Evolutionary conservation across 2,888 invertebrate genomes (phyloP).

Genomic region (Noctua comes): DNA sequence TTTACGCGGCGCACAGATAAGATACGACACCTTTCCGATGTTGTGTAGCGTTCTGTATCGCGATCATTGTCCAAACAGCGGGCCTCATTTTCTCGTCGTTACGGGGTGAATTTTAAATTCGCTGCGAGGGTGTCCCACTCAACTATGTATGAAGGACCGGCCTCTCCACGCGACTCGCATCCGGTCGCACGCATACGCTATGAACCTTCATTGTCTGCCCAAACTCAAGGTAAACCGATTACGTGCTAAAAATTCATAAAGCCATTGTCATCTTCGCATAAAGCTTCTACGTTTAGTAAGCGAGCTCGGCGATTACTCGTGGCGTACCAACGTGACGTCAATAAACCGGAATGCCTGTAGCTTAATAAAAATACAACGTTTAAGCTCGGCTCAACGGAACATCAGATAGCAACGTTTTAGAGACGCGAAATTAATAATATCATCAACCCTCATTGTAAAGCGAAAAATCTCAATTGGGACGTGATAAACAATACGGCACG

Average conservation of each 20-base stretch:
- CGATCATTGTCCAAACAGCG: constrained; percentile 81
- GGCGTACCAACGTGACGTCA: constrained; percentile 63
- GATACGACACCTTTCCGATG: constrained; percentile 64
- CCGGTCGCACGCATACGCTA: constrained; percentile 83
- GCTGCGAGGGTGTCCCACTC: constrained; percentile 81
- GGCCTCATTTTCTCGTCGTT: constrained; percentile 82
- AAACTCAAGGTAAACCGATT: constrained; percentile 86
- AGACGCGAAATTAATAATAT: constrained; percentile 73
- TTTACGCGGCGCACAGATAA: constrained; percentile 70
- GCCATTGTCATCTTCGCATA: constrained; percentile 80
- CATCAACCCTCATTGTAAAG: constrained; percentile 74
- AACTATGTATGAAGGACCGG: constrained; percentile 88
- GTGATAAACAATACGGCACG: constrained; percentile 85
- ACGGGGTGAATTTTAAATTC: constrained; percentile 88
- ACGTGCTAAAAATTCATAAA: constrained; percentile 88
- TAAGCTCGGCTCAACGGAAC: constrained; percentile 8
- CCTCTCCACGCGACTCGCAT: constrained; percentile 79
- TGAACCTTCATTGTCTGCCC: constrained; percentile 82
- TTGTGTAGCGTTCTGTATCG: constrained; percentile 68
- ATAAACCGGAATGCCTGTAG: constrained; percentile 65
- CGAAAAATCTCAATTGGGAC: constrained; percentile 80
- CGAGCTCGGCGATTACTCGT: constrained; percentile 73
- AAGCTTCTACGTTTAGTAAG: constrained; percentile 80
- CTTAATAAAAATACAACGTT: constrained; percentile 31
- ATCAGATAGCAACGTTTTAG: constrained; percentile 28